phyloP scores from a whole-genome alignment of 2,113 vertebrate genomes.

The Entomyzon cyanotis region DNA sequence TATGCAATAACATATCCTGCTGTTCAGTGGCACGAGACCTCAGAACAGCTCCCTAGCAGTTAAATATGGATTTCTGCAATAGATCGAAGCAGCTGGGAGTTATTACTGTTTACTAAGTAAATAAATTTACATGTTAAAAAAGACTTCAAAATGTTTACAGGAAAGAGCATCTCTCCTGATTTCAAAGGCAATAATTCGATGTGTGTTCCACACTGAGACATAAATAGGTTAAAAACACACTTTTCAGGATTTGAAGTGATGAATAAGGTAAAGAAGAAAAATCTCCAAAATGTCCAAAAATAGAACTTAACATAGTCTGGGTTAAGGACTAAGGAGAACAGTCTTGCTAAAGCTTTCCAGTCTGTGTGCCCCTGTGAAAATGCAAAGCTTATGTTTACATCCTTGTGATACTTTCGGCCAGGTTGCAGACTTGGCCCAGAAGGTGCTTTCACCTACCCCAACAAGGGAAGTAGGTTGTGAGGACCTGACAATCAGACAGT shows the following conservation, averaged over 20 bases:
- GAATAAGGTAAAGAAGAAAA: neutral
- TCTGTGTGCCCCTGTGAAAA: neutral
- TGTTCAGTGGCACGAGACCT: slow-evolving; percentile 15
- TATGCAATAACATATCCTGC: slow-evolving; percentile 38
- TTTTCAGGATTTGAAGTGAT: neutral
- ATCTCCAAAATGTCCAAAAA: neutral
- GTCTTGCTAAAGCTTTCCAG: neutral
- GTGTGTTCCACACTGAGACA: neutral
- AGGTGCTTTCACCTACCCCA: neutral
- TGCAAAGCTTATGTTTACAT: neutral
- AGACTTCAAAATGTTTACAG: neutral
- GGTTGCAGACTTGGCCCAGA: neutral
- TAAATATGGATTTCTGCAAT: neutral
- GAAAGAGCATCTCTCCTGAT: neutral
- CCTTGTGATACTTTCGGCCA: neutral
- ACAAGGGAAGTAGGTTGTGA: neutral
- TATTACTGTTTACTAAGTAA: slow-evolving; percentile 20
- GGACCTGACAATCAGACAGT: neutral
- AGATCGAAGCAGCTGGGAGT: slow-evolving; percentile 12
- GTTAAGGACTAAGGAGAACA: neutral
- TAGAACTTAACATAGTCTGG: neutral
- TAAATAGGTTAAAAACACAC: neutral
- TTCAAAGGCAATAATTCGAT: neutral
- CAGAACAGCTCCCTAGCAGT: slow-evolving; percentile 8
- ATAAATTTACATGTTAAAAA: neutral